phyloP scores from a whole-genome alignment of 2,113 vertebrate genomes.

The Isurus oxyrinchus region DNA sequence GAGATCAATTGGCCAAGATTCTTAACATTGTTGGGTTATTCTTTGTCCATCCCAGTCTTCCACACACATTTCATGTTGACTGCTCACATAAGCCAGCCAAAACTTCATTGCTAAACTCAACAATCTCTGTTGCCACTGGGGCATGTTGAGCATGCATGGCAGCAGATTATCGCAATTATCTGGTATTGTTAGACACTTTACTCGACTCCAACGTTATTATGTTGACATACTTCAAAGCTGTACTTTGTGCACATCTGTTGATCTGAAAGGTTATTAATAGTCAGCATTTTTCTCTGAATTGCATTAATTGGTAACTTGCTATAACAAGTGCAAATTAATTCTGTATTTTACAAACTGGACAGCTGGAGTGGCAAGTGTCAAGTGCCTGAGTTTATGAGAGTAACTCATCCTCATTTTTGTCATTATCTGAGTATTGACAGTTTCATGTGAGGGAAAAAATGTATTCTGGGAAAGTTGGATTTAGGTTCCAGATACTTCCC shows the following conservation, averaged over 20 bases:
- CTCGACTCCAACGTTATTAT: constrained; percentile 59
- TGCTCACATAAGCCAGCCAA: constrained; percentile 50
- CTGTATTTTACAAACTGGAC: constrained; percentile 27
- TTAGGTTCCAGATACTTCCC: constrained; percentile 44
- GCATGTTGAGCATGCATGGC: constrained; percentile 48
- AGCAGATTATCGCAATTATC: constrained; percentile 60
- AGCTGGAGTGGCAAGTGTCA: constrained; percentile 47
- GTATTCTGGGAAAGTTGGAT: constrained; percentile 41
- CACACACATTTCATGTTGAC: constrained; percentile 48
- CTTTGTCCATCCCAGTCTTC: constrained; percentile 40
- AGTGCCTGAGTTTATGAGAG: constrained; percentile 14
- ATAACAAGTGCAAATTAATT: constrained; percentile 39
- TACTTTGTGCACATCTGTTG: constrained; percentile 52
- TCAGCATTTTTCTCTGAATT: constrained; percentile 45
- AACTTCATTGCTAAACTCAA: constrained; percentile 51
- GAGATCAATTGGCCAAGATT: constrained; percentile 22
- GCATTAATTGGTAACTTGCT: constrained; percentile 42
- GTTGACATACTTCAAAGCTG: constrained; percentile 49
- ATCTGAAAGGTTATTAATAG: constrained; percentile 57
- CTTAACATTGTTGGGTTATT: constrained; percentile 26
- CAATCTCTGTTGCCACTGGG: constrained; percentile 50
- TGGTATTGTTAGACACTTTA: constrained; percentile 56
- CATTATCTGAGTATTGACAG: background rate
- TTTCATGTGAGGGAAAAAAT: constrained; percentile 36
- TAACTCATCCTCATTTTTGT: background rate